phyloP scores from a whole-genome alignment of 1,140 invertebrate genomes.

The Habropoda laboriosa region DNA sequence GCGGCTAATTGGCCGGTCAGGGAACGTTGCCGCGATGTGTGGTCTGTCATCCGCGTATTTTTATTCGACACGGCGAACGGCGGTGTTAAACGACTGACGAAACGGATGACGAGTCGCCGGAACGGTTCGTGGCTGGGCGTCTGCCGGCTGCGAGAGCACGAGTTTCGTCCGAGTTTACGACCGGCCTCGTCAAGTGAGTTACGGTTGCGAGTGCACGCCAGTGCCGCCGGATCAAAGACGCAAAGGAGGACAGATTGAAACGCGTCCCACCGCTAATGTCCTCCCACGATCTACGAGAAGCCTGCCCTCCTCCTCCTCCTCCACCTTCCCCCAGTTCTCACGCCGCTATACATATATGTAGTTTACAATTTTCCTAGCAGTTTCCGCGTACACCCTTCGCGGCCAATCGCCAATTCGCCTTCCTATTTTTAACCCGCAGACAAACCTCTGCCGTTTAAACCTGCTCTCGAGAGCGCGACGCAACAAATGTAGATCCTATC shows the following conservation, averaged over 20 bases:
- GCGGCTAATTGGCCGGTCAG: constrained; percentile 40
- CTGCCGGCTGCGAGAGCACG: constrained; percentile 18
- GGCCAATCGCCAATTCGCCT: background rate
- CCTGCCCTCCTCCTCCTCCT: too few relatives aligned
- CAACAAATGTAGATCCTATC: too few relatives aligned
- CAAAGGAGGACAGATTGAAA: constrained; percentile 59
- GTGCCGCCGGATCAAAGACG: constrained; percentile 62
- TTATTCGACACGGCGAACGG: constrained; percentile 77
- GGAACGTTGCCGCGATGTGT: constrained; percentile 67
- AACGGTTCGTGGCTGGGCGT: constrained; percentile 15
- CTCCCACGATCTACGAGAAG: constrained; percentile 56
- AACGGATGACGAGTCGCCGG: constrained; percentile 71
- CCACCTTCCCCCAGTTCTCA: background rate
- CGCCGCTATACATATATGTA: too few relatives aligned
- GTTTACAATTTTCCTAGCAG: too few relatives aligned
- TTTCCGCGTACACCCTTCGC: background rate
- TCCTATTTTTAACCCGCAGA: too few relatives aligned
- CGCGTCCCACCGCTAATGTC: constrained; percentile 36
- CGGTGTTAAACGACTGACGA: constrained; percentile 79
- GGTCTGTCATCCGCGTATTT: constrained; percentile 75
- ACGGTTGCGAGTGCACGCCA: constrained; percentile 47
- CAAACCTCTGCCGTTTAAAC: too few relatives aligned
- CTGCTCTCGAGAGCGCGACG: too few relatives aligned
- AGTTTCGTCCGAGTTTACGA: constrained; percentile 53
- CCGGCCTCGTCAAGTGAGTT: constrained; percentile 58